A percentile compares a stretch with the other conserved stretches of the same genome.
Evolutionary conservation across 2,888 invertebrate genomes (phyloP).

Genomic region (Calephelis perditalis): DNA sequence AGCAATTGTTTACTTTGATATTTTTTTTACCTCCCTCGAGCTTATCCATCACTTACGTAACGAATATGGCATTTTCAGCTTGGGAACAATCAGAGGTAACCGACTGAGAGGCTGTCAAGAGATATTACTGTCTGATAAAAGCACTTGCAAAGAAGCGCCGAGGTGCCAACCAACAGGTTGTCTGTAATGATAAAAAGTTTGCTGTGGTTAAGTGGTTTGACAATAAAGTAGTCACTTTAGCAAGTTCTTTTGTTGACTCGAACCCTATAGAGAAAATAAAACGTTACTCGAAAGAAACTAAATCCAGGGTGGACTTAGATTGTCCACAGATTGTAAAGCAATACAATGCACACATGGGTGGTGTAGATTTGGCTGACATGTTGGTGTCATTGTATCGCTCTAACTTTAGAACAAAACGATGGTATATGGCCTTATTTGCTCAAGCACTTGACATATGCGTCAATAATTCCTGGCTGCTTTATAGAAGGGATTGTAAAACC

Average conservation of each 20-base stretch:
- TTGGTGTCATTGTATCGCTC: conserved; percentile 1
- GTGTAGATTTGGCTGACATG: conserved; percentile 24
- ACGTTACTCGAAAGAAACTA: conserved; percentile 25
- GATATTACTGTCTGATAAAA: conserved; percentile 24
- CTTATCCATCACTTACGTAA: conserved; percentile 7
- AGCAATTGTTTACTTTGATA: conserved; percentile 25
- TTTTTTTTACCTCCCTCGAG: conserved; percentile 25
- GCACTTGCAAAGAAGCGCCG: conserved; percentile 21
- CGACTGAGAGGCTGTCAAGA: conserved; percentile 22
- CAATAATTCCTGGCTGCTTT: background rate
- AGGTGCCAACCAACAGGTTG: conserved; percentile 10
- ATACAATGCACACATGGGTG: conserved; percentile 30
- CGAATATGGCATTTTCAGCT: conserved; percentile 22
- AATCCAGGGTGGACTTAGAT: conserved; percentile 13
- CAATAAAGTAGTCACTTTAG: background rate
- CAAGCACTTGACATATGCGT: background rate
- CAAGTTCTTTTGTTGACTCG: background rate
- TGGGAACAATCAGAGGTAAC: conserved; percentile 26
- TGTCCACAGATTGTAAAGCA: conserved; percentile 25
- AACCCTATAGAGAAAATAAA: conserved; percentile 19
- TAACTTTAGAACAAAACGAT: background rate
- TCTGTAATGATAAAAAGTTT: conserved; percentile 26
- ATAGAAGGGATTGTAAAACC: background rate
- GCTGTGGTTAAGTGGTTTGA: conserved; percentile 25
- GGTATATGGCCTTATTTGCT: too few relatives aligned